Evolutionary conservation across 2,113 vertebrate species (phyloP).

Genomic region (Motacilla alba): DNA sequence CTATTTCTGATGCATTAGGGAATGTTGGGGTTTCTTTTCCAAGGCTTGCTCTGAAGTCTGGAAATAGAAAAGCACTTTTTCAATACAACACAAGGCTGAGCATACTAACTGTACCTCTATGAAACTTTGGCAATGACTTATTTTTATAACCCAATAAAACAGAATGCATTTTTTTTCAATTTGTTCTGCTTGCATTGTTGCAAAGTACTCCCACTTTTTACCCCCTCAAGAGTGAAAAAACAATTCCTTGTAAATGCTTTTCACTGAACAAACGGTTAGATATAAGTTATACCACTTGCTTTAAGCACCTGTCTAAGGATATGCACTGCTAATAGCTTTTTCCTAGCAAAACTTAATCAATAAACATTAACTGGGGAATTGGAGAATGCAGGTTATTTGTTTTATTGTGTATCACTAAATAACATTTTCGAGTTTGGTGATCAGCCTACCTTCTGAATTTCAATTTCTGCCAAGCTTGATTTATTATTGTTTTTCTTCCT

Average conservation of each 20-base stretch:
- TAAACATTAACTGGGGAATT: constrained; percentile 1
- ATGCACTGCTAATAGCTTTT: neutral
- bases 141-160: constrained; percentile 19
- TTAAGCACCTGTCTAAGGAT: constrained; percentile 7
- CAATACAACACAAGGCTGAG: neutral
- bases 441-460: neutral
- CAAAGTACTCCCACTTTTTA: neutral
- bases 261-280: neutral
- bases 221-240: neutral
- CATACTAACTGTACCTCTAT: neutral
- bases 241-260: neutral
- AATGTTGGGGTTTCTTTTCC: neutral
- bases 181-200: constrained; percentile 6
- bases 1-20: neutral
- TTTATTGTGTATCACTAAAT: constrained; percentile 4
- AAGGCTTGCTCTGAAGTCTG: neutral
- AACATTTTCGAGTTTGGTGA: neutral
- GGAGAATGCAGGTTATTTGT: neutral
- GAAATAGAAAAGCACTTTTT: neutral
- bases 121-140: neutral
- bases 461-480: neutral
- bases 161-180: neutral
- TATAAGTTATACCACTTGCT: neutral
- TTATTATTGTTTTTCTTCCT: neutral
- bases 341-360: constrained; percentile 8